These are phyloP conservation scores for Rhipidura dahli DNA, from an alignment of 2,113 vertebrate species.

Conservation along the genomic window DNA sequence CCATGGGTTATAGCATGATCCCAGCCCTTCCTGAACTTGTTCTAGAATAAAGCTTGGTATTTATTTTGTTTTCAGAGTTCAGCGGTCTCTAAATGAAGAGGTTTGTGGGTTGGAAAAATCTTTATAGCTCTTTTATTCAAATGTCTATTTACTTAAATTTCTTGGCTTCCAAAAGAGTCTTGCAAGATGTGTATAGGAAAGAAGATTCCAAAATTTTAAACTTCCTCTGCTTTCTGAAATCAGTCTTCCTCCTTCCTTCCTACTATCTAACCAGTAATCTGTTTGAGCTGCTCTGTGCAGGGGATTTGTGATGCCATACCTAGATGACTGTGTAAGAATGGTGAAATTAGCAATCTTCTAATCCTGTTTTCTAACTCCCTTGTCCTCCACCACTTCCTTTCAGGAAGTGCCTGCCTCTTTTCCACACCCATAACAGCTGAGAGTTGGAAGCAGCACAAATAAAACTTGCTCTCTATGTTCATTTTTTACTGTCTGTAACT, in stretches of 20 bases:
- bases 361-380: background rate
- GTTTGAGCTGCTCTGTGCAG: background rate
- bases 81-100: background rate
- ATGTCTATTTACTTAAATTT: background rate
- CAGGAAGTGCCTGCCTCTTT: constrained; percentile 14
- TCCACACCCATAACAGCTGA: background rate
- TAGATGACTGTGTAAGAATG: background rate
- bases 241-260: background rate
- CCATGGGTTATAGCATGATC: background rate
- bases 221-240: background rate
- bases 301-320: background rate
- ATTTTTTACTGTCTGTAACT: background rate
- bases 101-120: background rate
- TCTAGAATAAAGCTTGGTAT: background rate
- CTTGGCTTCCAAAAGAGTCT: background rate
- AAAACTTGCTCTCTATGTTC: background rate
- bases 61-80: background rate
- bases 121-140: background rate
- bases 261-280: background rate
- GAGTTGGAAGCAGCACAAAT: constrained; percentile 20
- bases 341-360: background rate
- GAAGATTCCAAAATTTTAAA: background rate
- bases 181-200: background rate
- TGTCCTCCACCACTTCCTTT: background rate
- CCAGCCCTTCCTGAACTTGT: background rate